Conservation (phyloP, 2,797 vertebrate genomes). For the Staurois parvus region DNA sequence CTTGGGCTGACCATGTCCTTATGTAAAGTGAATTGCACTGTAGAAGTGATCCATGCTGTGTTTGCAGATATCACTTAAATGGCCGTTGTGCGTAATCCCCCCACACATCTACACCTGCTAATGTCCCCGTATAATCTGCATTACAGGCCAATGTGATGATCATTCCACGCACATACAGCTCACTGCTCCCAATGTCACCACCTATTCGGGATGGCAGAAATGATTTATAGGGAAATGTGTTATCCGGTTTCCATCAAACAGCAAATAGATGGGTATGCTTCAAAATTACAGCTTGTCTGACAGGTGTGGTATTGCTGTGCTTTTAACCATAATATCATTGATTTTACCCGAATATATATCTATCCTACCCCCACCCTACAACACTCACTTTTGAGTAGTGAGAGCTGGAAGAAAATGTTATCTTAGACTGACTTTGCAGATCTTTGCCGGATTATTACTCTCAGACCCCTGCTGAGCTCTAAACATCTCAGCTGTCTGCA, state of each 20-base stretch:
- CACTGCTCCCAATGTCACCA: constrained; percentile 30
- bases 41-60: background rate
- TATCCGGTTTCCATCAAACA: constrained; percentile 55
- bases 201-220: constrained; percentile 51
- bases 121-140: constrained; percentile 15
- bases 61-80: background rate
- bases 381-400: background rate
- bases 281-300: constrained; percentile 51
- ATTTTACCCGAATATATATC: constrained; percentile 35
- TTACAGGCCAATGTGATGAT: constrained; percentile 24
- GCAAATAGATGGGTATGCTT: constrained; percentile 52
- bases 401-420: constrained; percentile 27
- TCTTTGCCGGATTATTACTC: constrained; percentile 38
- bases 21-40: background rate
- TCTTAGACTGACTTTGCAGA: constrained; percentile 40
- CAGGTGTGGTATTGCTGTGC: constrained; percentile 43
- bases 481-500: background rate
- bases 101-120: background rate
- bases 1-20: background rate
- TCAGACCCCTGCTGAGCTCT: constrained; percentile 5
- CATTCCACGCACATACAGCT: constrained; percentile 27
- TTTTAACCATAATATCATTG: constrained; percentile 56
- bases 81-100: background rate
- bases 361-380: background rate
- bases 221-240: constrained; percentile 59